These are phyloP conservation scores for Acanthacorydalis orientalis DNA, from an alignment of 2,888 invertebrate genomes.

Conservation along the genomic window DNA sequence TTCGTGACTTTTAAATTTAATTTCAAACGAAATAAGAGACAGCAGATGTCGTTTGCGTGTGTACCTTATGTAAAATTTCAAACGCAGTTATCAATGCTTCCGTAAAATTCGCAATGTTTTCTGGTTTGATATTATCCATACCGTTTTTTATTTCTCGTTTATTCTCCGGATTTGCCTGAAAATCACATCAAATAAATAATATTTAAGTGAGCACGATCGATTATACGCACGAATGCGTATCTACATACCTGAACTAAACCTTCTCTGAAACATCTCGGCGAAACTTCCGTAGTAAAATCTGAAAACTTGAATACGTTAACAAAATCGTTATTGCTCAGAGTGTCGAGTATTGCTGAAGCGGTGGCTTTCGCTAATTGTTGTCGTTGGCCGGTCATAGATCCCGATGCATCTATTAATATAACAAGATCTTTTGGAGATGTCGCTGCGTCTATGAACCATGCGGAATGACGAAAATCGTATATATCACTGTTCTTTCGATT, in stretches of 20 bases:
- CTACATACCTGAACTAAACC: conserved; percentile 68
- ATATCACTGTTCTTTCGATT: conserved; percentile 66
- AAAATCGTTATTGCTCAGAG: conserved; percentile 91
- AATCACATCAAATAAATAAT: conserved; percentile 2
- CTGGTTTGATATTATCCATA: conserved; percentile 52
- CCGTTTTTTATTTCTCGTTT: conserved; percentile 63
- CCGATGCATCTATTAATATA: conserved; percentile 82
- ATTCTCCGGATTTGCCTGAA: conserved; percentile 67
- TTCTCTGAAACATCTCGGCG: conserved; percentile 71
- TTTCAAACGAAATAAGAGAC: too few species aligned
- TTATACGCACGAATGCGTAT: too few species aligned
- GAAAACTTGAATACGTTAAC: conserved; percentile 89
- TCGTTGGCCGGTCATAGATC: conserved; percentile 71
- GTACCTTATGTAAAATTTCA: conserved; percentile 74
- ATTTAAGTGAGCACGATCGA: too few species aligned
- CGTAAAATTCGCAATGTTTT: conserved; percentile 80
- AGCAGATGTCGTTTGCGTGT: too few species aligned
- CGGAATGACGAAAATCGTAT: conserved; percentile 85
- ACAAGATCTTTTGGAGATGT: conserved; percentile 95
- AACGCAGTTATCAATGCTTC: conserved; percentile 85
- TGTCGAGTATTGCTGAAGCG: conserved; percentile 78
- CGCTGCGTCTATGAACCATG: conserved; percentile 95
- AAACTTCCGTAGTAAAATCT: conserved; percentile 64
- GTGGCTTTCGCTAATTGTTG: conserved; percentile 78
- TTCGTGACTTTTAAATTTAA: neutral